Percentiles rank a stretch among this genome's conserved stretches.
Evolutionary conservation across 1,140 invertebrate genomes (phyloP).

Genomic region (Ericerus pela): DNA sequence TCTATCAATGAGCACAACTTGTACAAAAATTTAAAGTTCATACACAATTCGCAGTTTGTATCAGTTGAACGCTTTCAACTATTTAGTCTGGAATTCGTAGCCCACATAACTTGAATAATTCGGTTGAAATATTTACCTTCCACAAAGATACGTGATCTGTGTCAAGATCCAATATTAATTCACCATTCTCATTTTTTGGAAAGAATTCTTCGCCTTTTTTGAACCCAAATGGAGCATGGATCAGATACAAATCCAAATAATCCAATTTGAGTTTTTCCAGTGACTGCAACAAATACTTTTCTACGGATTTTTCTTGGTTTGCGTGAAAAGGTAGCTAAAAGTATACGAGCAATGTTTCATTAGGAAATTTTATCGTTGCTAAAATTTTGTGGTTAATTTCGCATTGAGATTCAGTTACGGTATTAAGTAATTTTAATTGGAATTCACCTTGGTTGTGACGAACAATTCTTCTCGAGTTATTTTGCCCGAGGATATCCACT

Average conservation of each 20-base stretch:
- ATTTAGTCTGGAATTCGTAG: no score
- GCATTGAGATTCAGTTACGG: no score
- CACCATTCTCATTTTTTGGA: slow-evolving; percentile 25
- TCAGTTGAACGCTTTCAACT: no score
- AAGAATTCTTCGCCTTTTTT: slow-evolving; percentile 32
- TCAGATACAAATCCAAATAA: slow-evolving; percentile 71
- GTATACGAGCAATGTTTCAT: no score
- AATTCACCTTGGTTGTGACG: slow-evolving; percentile 50
- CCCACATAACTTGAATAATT: no score
- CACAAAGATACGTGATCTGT: slow-evolving; percentile 22
- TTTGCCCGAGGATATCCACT: slow-evolving; percentile 43
- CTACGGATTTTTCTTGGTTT: slow-evolving; percentile 51
- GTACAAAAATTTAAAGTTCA: no score
- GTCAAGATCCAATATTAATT: slow-evolving; percentile 21
- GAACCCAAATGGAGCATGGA: slow-evolving; percentile 66
- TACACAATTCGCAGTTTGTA: no score
- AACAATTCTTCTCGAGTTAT: slow-evolving; percentile 50
- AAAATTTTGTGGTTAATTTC: no score
- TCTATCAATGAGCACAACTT: no score
- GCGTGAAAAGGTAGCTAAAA: slow-evolving; percentile 32
- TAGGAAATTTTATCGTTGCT: no score
- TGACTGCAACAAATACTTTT: slow-evolving; percentile 53
- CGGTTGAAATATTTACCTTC: no score
- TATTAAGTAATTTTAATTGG: no score
- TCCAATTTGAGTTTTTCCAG: slow-evolving; percentile 51